Base-by-base conservation (phyloP, 2,888 invertebrate species). In the Rhorus exstirpatorius region DNA sequence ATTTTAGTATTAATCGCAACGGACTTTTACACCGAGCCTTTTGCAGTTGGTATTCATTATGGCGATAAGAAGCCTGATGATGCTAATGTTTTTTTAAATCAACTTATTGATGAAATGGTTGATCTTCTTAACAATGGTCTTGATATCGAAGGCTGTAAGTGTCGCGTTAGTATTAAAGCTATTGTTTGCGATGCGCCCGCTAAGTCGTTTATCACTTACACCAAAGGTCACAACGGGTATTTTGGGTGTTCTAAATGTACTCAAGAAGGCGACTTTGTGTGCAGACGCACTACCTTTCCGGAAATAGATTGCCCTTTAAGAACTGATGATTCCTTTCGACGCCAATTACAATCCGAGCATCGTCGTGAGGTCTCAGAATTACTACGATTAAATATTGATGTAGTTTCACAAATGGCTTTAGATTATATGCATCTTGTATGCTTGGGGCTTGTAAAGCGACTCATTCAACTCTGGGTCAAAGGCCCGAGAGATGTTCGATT, bases 181-280 rank as follows among this genome's bases (percentile, higher is more conserved):
- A 72, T 86, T 70, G 70, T 83, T 35, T 87, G 83, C 68, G 86
- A 87, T 79, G 82, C 85, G 19, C 68, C 68, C 12, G 68, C 87
- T 10, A 68, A 77, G 46, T 71, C 86, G 12, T 89, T 86, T 83
- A 68, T 89, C 6, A 80, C 83, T 7, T 83, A 84, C n/a, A 83
- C 81, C 17, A 88, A 87, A 83, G 67, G 81, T 31, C 86, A 89
- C 60, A 82, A 71, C 58, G 88, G 84, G 38, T 87, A 87, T 81
- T 86, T 83, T 79, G 83, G 84, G 49, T 88, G 87, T 77, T 17
- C 76, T 12, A 89, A 87, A 78, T 88, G 88, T 83, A 81, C 61
- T 21, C 65, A 78, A 53, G 86, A 87, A 79, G 88, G 87, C 26
- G 83, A 86, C 46, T 63, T 82, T 38, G 53, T 68, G 41, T 53